Evolutionary conservation across 2,888 invertebrate genomes (phyloP).

Genomic region (Eilema griseolum): DNA sequence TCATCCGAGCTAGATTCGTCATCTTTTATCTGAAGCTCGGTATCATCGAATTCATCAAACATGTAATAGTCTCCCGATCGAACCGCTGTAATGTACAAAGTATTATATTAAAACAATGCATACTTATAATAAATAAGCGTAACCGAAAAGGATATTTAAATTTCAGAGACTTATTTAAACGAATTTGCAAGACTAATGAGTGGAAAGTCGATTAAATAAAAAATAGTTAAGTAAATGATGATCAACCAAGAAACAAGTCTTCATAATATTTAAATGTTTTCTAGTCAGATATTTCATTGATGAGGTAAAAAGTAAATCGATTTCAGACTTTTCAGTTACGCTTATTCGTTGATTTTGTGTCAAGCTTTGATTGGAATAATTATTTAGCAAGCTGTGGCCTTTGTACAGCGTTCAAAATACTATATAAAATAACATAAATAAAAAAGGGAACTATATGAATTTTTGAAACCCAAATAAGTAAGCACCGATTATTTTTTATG

Average conservation of each 20-base stretch:
- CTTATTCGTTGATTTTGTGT: slow-evolving; percentile 31
- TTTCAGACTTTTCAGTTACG: slow-evolving; percentile 48
- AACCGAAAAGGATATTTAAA: slow-evolving; percentile 4
- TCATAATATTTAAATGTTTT: neutral
- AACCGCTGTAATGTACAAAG: slow-evolving; percentile 90
- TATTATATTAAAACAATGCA: slow-evolving; percentile 16
- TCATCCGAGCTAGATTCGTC: slow-evolving; percentile 87
- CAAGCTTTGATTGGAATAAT: slow-evolving; percentile 28
- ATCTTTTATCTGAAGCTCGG: slow-evolving; percentile 90
- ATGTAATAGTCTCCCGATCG: slow-evolving; percentile 99
- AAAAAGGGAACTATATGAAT: neutral
- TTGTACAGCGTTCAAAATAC: neutral
- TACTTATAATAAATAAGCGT: slow-evolving; percentile 5
- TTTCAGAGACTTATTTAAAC: neutral
- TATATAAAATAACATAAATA: neutral
- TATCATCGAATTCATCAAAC: slow-evolving; percentile 97
- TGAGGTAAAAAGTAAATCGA: neutral
- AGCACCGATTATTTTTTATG: neutral
- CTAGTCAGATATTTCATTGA: neutral
- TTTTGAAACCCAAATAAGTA: slow-evolving; percentile 4
- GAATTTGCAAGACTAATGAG: too few species aligned
- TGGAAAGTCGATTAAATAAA: neutral
- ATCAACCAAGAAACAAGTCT: neutral
- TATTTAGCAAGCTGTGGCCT: slow-evolving; percentile 8
- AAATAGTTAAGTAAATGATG: neutral